Conservation (phyloP, 2,888 invertebrate genomes). For the Druceiella hillmani region DNA sequence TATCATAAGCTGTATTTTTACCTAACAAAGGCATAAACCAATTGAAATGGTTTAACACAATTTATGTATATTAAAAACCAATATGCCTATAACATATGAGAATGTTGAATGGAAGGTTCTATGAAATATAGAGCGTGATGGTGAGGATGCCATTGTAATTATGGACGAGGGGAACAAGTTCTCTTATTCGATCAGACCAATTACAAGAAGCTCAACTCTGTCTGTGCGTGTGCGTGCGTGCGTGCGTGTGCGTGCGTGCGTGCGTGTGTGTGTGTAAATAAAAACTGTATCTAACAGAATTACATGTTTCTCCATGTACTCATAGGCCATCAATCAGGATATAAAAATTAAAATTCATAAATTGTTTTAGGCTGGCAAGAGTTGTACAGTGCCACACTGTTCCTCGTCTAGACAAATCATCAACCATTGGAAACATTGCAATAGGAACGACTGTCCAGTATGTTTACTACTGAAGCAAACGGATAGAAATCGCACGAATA, state of each 20-base stretch:
- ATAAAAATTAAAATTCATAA: background rate
- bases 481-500: constrained; percentile 58
- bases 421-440: constrained; percentile 91
- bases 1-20: constrained; percentile 2
- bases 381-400: constrained; percentile 81
- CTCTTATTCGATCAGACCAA: too few species aligned
- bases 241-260: too few species aligned
- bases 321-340: background rate
- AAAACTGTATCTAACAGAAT: too few species aligned
- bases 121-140: too few species aligned
- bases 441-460: constrained; percentile 82
- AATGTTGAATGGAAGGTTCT: too few species aligned
- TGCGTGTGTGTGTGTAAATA: too few species aligned
- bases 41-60: constrained; percentile 2
- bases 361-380: constrained; percentile 61
- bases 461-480: constrained; percentile 90
- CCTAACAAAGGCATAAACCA: background rate
- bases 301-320: too few species aligned
- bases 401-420: constrained; percentile 91
- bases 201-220: too few species aligned
- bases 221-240: too few species aligned
- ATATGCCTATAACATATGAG: background rate
- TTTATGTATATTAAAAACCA: background rate
- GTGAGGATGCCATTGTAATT: too few species aligned
- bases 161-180: too few species aligned